Conservation (phyloP, 2,113 vertebrate genomes). For the Tricholaema leucomelas region DNA sequence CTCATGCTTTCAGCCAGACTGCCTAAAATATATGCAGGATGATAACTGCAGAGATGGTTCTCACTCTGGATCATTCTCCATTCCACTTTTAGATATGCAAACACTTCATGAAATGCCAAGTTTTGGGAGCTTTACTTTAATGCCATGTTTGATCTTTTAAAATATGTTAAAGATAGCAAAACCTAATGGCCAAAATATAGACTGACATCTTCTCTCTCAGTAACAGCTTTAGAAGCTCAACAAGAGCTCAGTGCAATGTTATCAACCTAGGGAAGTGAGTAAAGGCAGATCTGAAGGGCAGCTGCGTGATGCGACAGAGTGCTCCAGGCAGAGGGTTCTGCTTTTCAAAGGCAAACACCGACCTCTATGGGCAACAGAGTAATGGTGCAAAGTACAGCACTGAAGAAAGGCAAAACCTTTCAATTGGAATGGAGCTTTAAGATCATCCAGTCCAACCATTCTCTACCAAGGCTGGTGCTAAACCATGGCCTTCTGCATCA, state of each 20-base stretch:
- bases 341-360: slow-evolving; percentile 33
- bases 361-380: neutral
- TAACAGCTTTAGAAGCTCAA: neutral
- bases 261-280: neutral
- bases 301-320: accelerated
- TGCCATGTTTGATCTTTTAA: neutral
- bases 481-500: too few species aligned
- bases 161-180: neutral
- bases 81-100: neutral
- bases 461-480: too few species aligned
- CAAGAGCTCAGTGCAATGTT: neutral
- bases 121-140: neutral
- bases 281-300: neutral
- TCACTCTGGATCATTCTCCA: neutral
- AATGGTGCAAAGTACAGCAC: neutral
- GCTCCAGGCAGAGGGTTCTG: accelerated
- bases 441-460: too few species aligned
- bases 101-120: neutral
- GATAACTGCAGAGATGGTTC: neutral
- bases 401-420: neutral
- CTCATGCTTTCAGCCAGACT: neutral
- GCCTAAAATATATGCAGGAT: neutral
- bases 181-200: neutral
- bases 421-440: too few species aligned
- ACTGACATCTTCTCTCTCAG: neutral